These are phyloP conservation scores for Micoletzkya japonica DNA, from an alignment of 2,888 invertebrate genomes.

Conservation along the genomic window DNA sequence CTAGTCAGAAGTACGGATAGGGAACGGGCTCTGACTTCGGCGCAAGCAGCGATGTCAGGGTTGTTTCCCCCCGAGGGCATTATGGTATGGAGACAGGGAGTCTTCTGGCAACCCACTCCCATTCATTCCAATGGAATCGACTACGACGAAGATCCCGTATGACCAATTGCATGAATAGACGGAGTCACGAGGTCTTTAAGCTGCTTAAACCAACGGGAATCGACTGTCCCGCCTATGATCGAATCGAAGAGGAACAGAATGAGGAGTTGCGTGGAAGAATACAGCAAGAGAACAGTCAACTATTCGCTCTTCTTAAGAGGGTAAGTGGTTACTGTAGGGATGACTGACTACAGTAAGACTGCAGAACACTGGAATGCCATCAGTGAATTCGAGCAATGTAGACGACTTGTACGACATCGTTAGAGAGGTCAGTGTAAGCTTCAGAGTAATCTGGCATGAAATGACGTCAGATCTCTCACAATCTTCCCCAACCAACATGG, in stretches of 20 bases:
- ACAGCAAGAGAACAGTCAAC: not conserved
- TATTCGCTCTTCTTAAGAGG: not conserved
- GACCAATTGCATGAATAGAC: not conserved
- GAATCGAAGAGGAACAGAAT: slow-evolving; percentile 31
- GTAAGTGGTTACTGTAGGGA: not conserved
- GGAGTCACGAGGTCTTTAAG: slow-evolving; percentile 30
- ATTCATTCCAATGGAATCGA: slow-evolving; percentile 40
- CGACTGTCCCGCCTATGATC: slow-evolving; percentile 38
- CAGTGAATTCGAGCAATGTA: slow-evolving; percentile 36
- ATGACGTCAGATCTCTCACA: not conserved
- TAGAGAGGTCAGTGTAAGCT: slow-evolving; percentile 37
- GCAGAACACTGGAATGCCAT: slow-evolving; percentile 34
- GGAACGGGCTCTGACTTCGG: slow-evolving; percentile 76
- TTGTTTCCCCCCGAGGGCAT: slow-evolving; percentile 69
- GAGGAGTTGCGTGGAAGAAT: not conserved
- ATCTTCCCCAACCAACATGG: not conserved
- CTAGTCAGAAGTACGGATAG: slow-evolving; percentile 63
- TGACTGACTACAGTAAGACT: not conserved
- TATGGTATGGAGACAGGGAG: slow-evolving; percentile 37
- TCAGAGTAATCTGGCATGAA: not conserved
- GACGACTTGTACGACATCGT: slow-evolving; percentile 41
- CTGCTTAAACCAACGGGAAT: slow-evolving; percentile 44
- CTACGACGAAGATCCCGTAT: slow-evolving; percentile 47
- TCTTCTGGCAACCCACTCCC: slow-evolving; percentile 51
- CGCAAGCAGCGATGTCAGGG: slow-evolving; percentile 80